Base-by-base conservation (phyloP, 2,888 invertebrate species). In the Pasiphila rectangulata region DNA sequence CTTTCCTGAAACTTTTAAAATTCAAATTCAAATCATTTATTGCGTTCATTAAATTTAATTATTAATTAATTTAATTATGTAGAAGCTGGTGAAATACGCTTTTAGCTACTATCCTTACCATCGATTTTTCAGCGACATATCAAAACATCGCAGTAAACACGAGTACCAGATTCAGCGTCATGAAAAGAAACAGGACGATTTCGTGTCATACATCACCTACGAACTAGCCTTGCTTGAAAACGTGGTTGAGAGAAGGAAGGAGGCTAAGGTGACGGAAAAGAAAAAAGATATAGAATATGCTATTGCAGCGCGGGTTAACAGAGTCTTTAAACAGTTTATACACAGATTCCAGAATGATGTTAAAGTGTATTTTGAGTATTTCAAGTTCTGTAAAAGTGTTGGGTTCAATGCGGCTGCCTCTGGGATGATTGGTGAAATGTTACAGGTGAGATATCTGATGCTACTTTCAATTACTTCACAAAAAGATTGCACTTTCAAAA, bases 381-480 rank as follows among this genome's bases (percentile, higher is more conserved):
- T 96, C 40, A 93, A 94, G 64, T 96, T 96, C 72, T 94, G 94
- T 63, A 93, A 91, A 62, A 90, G 91, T 70, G 92, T 92, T 16
- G 88, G 90, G 4, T 91, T 90, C 59, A 75, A 85, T 15, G 71
- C 83, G 39, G 90, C 91, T 34, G 88, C 91, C 10, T 87, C 91
- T 4, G 83, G 87, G 9, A 89, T 91, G 39, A 90, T 92, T 52
- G 90, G 90, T 51, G 90, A 90, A 69, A 91, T 92, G 90, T 68
- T 92, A 32, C 90, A 91, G 85, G 92, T 92, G 63, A 21, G 21
- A 30, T 16, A 30, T 25, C 9, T 17, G 12, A 9, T 16, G 4
- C 30, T 21, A 27, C n/a, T n/a, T n/a, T n/a, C n/a, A n/a, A n/a
- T 27, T 12, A 25, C 3, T 10, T 10, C 1, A 0, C n/a, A n/a